phyloP scores from a whole-genome alignment of 2,113 vertebrate genomes.

The Naja naja region DNA sequence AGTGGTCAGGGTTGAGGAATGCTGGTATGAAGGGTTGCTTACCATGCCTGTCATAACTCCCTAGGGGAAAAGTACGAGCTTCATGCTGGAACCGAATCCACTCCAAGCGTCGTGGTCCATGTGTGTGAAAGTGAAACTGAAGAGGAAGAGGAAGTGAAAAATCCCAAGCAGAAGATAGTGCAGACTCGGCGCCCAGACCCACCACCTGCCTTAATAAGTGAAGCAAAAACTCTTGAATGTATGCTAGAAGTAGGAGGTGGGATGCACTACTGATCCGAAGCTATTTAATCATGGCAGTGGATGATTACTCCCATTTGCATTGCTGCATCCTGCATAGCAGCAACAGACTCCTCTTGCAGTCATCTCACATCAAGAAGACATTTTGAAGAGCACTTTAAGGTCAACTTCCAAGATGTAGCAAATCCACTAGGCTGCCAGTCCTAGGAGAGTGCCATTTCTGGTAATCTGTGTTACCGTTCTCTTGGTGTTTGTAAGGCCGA shows the following conservation, averaged over 20 bases:
- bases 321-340: slow-evolving; percentile 45
- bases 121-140: slow-evolving; percentile 96
- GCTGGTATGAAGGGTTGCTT: neutral
- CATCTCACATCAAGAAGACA: slow-evolving; percentile 55
- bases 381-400: slow-evolving; percentile 67
- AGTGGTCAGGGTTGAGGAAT: neutral
- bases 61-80: slow-evolving; percentile 96
- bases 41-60: neutral
- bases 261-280: slow-evolving; percentile 35
- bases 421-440: slow-evolving; percentile 62
- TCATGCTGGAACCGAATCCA: slow-evolving; percentile 93
- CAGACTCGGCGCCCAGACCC: slow-evolving; percentile 90
- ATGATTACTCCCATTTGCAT: slow-evolving; percentile 28
- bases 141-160: slow-evolving; percentile 77
- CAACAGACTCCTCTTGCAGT: slow-evolving; percentile 48
- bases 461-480: slow-evolving; percentile 21
- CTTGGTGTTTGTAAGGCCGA: slow-evolving; percentile 48
- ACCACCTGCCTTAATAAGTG: slow-evolving; percentile 72
- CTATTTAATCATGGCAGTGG: neutral
- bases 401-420: slow-evolving; percentile 54
- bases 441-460: slow-evolving; percentile 41
- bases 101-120: slow-evolving; percentile 95
- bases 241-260: slow-evolving; percentile 39
- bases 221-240: slow-evolving; percentile 62
- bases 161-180: slow-evolving; percentile 88